Evolutionary conservation across 2,797 vertebrate species (phyloP).

Genomic region (Zalophus californianus): DNA sequence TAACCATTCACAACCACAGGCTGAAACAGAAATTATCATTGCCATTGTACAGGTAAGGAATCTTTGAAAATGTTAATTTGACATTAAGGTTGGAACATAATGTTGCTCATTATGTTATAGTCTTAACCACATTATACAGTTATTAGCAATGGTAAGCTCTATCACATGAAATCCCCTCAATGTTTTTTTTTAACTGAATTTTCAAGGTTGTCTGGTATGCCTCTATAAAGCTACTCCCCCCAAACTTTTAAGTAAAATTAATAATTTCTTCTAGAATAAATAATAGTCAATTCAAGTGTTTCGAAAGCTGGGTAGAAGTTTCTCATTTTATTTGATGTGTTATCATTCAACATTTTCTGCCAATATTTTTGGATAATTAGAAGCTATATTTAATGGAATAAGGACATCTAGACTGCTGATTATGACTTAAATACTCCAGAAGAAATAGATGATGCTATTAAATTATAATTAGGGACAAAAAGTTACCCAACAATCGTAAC

Average conservation of each 20-base stretch:
- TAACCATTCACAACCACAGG: not conserved
- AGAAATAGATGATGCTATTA: not conserved
- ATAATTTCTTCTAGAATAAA: not conserved
- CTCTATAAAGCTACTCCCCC: not conserved
- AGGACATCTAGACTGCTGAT: not conserved
- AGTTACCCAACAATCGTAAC: not conserved
- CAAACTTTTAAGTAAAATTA: conserved; percentile 41
- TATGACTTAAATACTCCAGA: not conserved
- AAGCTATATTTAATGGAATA: not conserved
- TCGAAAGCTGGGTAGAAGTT: not conserved
- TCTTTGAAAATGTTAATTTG: conserved; percentile 32
- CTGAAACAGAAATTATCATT: not conserved
- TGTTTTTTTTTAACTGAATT: not conserved
- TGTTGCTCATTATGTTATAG: not conserved
- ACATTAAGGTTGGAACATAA: not conserved
- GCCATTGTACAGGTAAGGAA: not conserved
- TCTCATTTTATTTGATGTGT: not conserved
- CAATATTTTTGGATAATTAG: not conserved
- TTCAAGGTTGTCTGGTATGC: not conserved
- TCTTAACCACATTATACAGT: not conserved
- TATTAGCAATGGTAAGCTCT: not conserved
- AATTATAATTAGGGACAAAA: not conserved
- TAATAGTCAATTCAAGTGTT: not conserved
- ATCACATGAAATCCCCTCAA: not conserved
- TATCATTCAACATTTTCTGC: conserved; percentile 8